Percentiles rank a stretch among this genome's conserved stretches.
Conservation (phyloP, 1,140 invertebrate genomes). For the Homarus americanus region DNA sequence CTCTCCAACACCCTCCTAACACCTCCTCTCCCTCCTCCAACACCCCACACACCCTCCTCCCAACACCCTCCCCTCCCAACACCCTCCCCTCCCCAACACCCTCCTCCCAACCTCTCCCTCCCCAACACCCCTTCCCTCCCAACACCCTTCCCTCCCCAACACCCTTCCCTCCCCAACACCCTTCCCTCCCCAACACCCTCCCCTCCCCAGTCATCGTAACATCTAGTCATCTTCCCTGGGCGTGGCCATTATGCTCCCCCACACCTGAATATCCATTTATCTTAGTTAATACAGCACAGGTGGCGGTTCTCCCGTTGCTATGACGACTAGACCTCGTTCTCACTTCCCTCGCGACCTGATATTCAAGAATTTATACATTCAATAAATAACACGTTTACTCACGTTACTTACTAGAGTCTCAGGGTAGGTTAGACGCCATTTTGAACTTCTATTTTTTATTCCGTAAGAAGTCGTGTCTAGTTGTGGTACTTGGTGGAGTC, state of each 20-base stretch:
- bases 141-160: neutral
- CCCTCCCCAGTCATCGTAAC: neutral
- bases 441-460: too few species aligned
- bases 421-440: too few species aligned
- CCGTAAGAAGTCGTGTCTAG: too few species aligned
- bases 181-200: neutral
- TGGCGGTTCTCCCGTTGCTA: neutral
- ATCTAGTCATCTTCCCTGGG: neutral
- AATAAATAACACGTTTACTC: too few species aligned
- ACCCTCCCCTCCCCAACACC: neutral
- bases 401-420: too few species aligned
- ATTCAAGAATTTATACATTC: too few species aligned
- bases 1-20: neutral
- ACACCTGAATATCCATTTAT: slow-evolving; percentile 9
- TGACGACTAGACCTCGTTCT: too few species aligned
- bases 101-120: neutral
- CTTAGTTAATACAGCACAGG: neutral
- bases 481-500: too few species aligned
- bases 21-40: neutral
- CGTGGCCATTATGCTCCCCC: neutral
- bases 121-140: neutral
- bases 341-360: too few species aligned
- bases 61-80: neutral
- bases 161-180: neutral
- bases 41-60: neutral